Base-by-base conservation (phyloP, 2,113 vertebrate species). In the Bubalus kerabau region DNA sequence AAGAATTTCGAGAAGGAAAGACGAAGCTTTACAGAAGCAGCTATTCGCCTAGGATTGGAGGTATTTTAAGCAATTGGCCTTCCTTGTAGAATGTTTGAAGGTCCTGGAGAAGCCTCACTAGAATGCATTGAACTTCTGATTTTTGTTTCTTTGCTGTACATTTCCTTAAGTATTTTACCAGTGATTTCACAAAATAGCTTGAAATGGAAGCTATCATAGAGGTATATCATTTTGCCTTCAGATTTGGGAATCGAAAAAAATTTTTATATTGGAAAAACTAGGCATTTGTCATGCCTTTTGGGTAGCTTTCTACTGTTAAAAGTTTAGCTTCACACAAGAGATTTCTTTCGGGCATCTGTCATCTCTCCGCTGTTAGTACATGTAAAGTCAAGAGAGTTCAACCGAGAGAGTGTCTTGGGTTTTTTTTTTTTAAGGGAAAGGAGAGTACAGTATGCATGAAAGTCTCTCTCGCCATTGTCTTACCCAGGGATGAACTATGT, bases 1-100 rank as follows among this genome's bases (percentile, higher is more conserved):
- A 99, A 99, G 97, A 99, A 99, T 97, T 99, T 99, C 94, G 99
- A 99, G 98, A 99, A 98, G 96, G 99, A 99, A 95, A 99, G 99
- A 96, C 99, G 99, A 96, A 99, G 99, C 98, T 99, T 99, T 98
- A 99, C 99, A 0, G 99, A 99, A 87, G 99, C 99, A 82, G 99
- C 99, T 76, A 99, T 99, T 98, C 99, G 99, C 96, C 98, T 99
- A 89, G 99, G 99, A 28, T 99, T 99, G 95, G 99, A 99, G 99
- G 99, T 99, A 98, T 98, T 94, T 71, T 81, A 90, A 94, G 50
- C 8, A 59, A 11, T 50, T 74, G 26, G 5, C 71, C 92, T 92
- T 86, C 59, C 28, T 48, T 30, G 28, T 28, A 48, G 88, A 43
- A 13, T 13, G 43, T 30, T 74, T 36, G n/a, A n/a, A n/a, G 36